A percentile compares a stretch with the other conserved stretches of the same genome.
These are phyloP conservation scores for Bradypodion ventrale DNA, from an alignment of 2,797 vertebrate species.

Conservation along the genomic window DNA sequence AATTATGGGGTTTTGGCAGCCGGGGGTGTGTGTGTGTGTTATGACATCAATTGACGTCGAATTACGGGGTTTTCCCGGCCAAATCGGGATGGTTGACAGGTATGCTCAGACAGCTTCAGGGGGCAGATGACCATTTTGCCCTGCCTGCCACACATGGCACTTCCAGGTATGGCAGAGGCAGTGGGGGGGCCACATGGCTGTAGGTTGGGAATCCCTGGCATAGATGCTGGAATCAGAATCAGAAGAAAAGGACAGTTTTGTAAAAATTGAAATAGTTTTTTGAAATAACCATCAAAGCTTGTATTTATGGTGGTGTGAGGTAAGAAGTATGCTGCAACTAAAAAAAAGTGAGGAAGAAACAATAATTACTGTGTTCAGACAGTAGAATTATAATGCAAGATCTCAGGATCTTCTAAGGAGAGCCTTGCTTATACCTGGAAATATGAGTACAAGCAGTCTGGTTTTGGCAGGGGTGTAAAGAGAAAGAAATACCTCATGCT, in stretches of 20 bases:
- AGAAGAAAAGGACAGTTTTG: neutral
- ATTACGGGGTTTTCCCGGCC: too few relatives aligned
- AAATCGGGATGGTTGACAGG: too few relatives aligned
- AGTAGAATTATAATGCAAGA: too few relatives aligned
- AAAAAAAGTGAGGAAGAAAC: neutral
- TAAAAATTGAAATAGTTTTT: neutral
- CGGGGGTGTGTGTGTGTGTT: too few relatives aligned
- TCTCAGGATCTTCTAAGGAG: constrained; percentile 10
- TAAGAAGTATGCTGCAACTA: neutral
- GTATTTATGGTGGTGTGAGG: neutral
- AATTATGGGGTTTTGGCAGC: too few relatives aligned
- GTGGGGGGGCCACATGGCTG: too few relatives aligned
- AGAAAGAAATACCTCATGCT: constrained; percentile 10
- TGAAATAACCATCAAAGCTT: neutral
- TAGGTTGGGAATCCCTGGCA: neutral
- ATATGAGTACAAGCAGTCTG: neutral
- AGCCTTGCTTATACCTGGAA: neutral
- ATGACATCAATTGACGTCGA: too few relatives aligned
- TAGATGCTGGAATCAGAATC: neutral
- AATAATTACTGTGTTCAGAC: neutral
- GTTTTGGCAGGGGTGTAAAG: neutral
- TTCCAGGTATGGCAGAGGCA: too few relatives aligned
- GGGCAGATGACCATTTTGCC: too few relatives aligned
- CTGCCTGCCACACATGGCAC: too few relatives aligned
- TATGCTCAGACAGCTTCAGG: too few relatives aligned